phyloP scores from a whole-genome alignment of 2,888 invertebrate species.

The Cryptocheilus praepositus region DNA sequence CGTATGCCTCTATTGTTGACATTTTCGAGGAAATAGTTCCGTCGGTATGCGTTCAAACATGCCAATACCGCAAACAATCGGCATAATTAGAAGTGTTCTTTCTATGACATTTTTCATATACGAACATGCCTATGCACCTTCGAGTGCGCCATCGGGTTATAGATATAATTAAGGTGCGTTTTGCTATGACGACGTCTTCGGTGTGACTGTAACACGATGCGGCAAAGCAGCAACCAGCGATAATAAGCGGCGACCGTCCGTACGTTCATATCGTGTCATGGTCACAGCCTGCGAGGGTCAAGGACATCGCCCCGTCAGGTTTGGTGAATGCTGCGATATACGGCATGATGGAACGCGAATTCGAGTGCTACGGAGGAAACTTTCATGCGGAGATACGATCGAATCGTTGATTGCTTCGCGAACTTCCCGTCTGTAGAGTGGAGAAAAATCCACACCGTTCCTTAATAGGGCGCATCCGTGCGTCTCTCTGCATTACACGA shows the following conservation, averaged over 20 bases:
- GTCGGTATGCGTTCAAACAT: too few relatives aligned
- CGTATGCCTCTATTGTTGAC: too few relatives aligned
- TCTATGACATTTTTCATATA: too few relatives aligned
- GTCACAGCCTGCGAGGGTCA: slow-evolving; percentile 52
- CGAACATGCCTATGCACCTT: too few relatives aligned
- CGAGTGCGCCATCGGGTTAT: too few relatives aligned
- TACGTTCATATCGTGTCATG: slow-evolving; percentile 55
- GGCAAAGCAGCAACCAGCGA: slow-evolving; percentile 28
- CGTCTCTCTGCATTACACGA: not conserved
- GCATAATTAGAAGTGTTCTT: too few relatives aligned
- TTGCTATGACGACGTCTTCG: not conserved
- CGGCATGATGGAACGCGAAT: not conserved
- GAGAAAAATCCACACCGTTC: too few relatives aligned
- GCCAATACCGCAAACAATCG: too few relatives aligned
- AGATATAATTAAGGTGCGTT: slow-evolving; percentile 4
- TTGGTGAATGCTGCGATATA: slow-evolving; percentile 16
- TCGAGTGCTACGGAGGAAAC: not conserved
- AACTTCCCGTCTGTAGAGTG: not conserved
- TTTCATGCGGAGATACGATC: slow-evolving; percentile 1
- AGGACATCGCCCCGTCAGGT: slow-evolving; percentile 44
- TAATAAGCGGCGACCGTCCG: slow-evolving; percentile 44
- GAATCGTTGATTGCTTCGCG: not conserved
- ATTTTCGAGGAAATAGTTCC: too few relatives aligned
- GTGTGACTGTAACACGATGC: not conserved
- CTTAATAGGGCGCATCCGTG: slow-evolving; percentile 20